phyloP scores from a whole-genome alignment of 1,140 invertebrate species.

The Himalopsyche phryganea region DNA sequence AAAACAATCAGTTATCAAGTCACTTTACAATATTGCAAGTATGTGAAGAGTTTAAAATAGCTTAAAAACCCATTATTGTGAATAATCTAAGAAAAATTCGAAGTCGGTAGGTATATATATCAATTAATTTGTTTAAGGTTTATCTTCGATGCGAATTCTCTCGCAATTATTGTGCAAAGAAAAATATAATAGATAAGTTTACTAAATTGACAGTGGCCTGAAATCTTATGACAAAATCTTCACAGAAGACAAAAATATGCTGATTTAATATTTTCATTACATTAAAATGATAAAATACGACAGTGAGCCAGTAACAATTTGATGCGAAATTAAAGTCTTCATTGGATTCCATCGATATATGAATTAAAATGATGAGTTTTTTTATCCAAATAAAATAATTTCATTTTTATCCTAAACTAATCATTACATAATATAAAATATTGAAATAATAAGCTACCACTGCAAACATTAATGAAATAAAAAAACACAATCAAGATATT shows the following conservation, averaged over 20 bases:
- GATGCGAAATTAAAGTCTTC: slow-evolving; percentile 15
- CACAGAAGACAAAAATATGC: slow-evolving; percentile 61
- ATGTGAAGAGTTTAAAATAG: too few relatives aligned
- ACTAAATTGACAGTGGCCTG: slow-evolving; percentile 23
- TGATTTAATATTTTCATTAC: slow-evolving; percentile 44
- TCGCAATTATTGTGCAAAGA: too few relatives aligned
- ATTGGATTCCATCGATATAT: not conserved
- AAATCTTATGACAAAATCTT: slow-evolving; percentile 45
- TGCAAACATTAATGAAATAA: slow-evolving; percentile 38
- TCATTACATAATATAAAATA: slow-evolving; percentile 41
- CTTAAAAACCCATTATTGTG: too few relatives aligned
- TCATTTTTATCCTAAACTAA: slow-evolving; percentile 52
- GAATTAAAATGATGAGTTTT: slow-evolving; percentile 1
- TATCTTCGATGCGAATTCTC: too few relatives aligned
- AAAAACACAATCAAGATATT: slow-evolving; percentile 38
- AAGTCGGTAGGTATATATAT: too few relatives aligned
- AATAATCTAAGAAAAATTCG: too few relatives aligned
- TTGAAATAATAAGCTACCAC: slow-evolving; percentile 42
- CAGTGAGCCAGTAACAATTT: slow-evolving; percentile 5
- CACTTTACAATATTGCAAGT: too few relatives aligned
- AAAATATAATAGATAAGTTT: too few relatives aligned
- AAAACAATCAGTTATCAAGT: too few relatives aligned
- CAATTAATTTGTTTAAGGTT: too few relatives aligned
- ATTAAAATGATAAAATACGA: slow-evolving; percentile 22
- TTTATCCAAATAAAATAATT: slow-evolving; percentile 49